These are phyloP conservation scores for Crotalus tigris DNA, from an alignment of 2,113 vertebrate genomes.

Conservation along the genomic window DNA sequence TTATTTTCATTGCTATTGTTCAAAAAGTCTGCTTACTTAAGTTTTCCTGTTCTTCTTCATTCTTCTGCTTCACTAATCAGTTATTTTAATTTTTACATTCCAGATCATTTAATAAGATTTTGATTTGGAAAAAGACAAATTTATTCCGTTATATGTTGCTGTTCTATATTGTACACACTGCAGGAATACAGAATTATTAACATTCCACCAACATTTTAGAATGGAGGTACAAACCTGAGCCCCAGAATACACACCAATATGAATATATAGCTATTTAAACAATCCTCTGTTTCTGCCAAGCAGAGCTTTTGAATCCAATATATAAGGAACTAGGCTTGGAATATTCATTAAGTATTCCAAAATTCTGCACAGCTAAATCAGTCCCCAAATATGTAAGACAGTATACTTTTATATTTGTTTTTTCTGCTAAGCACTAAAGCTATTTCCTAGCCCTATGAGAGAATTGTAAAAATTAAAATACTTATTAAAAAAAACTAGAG, in stretches of 20 bases:
- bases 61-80: background rate
- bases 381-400: background rate
- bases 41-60: background rate
- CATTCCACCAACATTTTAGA: background rate
- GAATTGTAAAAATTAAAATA: background rate
- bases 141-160: background rate
- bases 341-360: background rate
- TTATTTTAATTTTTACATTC: background rate
- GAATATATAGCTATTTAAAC: background rate
- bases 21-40: no score
- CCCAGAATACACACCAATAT: background rate
- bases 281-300: background rate
- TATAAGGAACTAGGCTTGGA: background rate
- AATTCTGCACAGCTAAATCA: background rate
- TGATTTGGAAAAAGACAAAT: background rate
- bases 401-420: background rate
- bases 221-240: background rate
- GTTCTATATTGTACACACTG: background rate
- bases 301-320: background rate
- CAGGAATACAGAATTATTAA: background rate
- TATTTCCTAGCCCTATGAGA: background rate
- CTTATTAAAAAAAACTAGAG: background rate
- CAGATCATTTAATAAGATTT: background rate
- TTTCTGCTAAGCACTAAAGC: background rate
- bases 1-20: background rate